Evolutionary conservation across 2,113 vertebrate genomes (phyloP).

Genomic region (Dicaeum eximium): DNA sequence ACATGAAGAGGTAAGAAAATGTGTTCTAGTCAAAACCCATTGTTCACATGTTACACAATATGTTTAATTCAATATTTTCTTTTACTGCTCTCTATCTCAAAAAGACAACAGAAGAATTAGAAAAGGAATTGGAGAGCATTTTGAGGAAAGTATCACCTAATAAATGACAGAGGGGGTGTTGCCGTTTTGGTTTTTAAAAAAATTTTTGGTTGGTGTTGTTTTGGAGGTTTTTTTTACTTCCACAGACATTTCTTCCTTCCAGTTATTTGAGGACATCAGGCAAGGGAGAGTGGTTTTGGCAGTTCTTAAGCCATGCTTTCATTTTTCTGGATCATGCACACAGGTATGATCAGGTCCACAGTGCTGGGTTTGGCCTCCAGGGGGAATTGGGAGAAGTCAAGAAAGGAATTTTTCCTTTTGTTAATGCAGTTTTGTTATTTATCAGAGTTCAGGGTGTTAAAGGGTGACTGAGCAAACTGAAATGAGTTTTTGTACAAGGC

Average conservation of each 20-base stretch:
- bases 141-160: background rate
- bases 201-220: background rate
- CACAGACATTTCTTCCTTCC: background rate
- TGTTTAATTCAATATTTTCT: background rate
- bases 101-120: background rate
- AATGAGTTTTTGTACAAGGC: background rate
- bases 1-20: background rate
- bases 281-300: background rate
- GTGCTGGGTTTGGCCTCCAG: background rate
- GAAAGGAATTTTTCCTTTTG: background rate
- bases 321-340: background rate
- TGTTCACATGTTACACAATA: background rate
- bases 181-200: background rate
- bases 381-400: fast-evolving
- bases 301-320: background rate
- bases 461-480: background rate
- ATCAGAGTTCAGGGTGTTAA: background rate
- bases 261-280: background rate
- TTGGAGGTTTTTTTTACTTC: background rate
- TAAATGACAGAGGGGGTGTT: fast-evolving
- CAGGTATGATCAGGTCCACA: background rate
- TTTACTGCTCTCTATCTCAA: background rate
- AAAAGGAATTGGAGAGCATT: background rate
- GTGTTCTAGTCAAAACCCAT: background rate
- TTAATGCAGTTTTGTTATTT: background rate